These are phyloP conservation scores for Drosophila azteca DNA, from an alignment of 1,140 invertebrate genomes.

Conservation along the genomic window DNA sequence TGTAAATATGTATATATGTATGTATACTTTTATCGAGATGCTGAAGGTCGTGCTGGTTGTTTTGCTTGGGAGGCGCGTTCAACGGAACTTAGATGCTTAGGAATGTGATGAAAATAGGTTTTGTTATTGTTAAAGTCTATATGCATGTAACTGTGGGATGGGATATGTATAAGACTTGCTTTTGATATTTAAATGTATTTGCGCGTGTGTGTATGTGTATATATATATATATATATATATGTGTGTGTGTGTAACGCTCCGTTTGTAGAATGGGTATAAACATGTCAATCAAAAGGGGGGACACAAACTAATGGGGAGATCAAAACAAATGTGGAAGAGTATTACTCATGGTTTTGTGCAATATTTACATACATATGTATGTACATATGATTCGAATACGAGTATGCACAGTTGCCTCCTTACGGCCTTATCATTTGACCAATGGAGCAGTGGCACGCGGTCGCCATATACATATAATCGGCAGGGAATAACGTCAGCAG, in stretches of 20 bases:
- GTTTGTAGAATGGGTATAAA: conserved; percentile 53
- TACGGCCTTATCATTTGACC: conserved; percentile 36
- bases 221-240: no score
- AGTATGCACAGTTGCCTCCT: no score
- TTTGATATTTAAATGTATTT: conserved; percentile 12
- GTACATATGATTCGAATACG: neutral
- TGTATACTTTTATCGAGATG: conserved; percentile 22
- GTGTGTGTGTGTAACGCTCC: conserved; percentile 44
- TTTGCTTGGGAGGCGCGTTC: conserved; percentile 42
- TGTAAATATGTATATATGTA: neutral
- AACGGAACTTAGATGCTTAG: conserved; percentile 18
- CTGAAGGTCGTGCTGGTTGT: conserved; percentile 51
- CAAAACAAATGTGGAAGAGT: conserved; percentile 32
- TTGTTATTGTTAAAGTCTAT: conserved; percentile 26
- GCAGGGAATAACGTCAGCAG: conserved; percentile 44
- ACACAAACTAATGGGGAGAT: conserved; percentile 31
- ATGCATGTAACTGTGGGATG: conserved; percentile 25
- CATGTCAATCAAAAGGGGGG: conserved; percentile 48
- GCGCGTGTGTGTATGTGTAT: neutral
- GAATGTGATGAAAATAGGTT: conserved; percentile 36
- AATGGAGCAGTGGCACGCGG: conserved; percentile 1
- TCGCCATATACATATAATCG: conserved; percentile 5
- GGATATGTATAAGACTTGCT: conserved; percentile 27
- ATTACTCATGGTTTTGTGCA: conserved; percentile 44
- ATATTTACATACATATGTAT: conserved; percentile 8